Evolutionary conservation across 2,888 invertebrate species (phyloP).

Genomic region (Euplagia quadripunctaria): DNA sequence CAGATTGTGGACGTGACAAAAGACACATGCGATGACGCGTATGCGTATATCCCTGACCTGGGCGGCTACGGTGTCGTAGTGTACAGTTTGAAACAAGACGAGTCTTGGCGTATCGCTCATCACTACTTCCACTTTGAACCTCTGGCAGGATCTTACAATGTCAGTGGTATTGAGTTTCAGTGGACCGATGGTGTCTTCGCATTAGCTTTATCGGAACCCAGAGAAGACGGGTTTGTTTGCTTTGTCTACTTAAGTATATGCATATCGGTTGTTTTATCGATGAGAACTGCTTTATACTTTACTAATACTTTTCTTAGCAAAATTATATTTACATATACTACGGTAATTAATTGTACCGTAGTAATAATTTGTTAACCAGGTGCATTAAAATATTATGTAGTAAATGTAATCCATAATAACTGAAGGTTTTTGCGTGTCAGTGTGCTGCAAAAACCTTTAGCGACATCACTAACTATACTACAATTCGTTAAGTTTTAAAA

Average conservation of each 20-base stretch:
- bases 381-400: not conserved
- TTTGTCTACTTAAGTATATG: not conserved
- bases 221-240: constrained; percentile 84
- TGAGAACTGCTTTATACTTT: too few relatives aligned
- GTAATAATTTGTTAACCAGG: too few relatives aligned
- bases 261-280: not conserved
- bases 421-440: not conserved
- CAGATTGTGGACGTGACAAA: constrained; percentile 91
- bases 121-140: constrained; percentile 96
- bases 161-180: constrained; percentile 93
- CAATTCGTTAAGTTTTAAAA: too few relatives aligned
- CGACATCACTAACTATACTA: too few relatives aligned
- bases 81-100: constrained; percentile 91
- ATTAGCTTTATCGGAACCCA: constrained; percentile 89
- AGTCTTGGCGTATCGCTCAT: constrained; percentile 93
- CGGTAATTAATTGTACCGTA: too few relatives aligned
- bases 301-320: too few relatives aligned
- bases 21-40: constrained; percentile 91
- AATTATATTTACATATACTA: not conserved
- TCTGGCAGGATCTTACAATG: constrained; percentile 91
- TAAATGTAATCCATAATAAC: not conserved
- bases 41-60: constrained; percentile 92
- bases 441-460: not conserved
- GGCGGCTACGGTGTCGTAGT: constrained; percentile 92
- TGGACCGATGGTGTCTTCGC: constrained; percentile 95